These are phyloP conservation scores for Tympanoctomys barrerae DNA, from an alignment of 2,797 vertebrate species.

Conservation along the genomic window DNA sequence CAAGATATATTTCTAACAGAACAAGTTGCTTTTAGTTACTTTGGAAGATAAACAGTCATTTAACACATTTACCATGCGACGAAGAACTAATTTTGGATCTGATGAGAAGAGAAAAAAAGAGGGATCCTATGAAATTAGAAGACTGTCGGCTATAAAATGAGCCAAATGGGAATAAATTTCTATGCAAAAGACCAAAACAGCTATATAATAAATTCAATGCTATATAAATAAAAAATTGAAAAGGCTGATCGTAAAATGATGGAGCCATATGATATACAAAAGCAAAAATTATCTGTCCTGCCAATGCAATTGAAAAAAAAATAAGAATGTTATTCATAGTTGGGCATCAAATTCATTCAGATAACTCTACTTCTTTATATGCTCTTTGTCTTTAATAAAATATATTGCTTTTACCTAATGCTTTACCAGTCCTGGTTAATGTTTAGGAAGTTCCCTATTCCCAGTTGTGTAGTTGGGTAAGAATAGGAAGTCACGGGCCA, in stretches of 20 bases:
- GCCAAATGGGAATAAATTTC: not conserved
- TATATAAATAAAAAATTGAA: constrained; percentile 1
- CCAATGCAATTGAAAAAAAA: not conserved
- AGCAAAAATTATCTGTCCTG: not conserved
- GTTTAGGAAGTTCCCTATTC: not conserved
- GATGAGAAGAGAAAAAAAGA: not conserved
- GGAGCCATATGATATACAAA: not conserved
- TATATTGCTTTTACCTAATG: not conserved
- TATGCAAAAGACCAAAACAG: not conserved
- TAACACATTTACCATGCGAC: not conserved
- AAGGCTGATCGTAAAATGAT: not conserved
- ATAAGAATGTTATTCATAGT: constrained; percentile 7
- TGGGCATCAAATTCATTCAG: constrained; percentile 6
- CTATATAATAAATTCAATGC: not conserved
- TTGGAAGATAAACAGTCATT: not conserved
- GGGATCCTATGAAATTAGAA: constrained; percentile 20
- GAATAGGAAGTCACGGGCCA: not conserved
- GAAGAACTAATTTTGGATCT: constrained; percentile 41
- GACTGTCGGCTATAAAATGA: not conserved
- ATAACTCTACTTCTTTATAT: not conserved
- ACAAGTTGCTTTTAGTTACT: constrained; percentile 30
- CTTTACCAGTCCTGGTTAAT: constrained; percentile 17
- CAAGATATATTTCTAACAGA: constrained; percentile 8
- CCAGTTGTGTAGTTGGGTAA: not conserved
- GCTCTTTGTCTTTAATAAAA: not conserved